These are phyloP conservation scores for Drosophila borborema DNA, from an alignment of 2,888 invertebrate genomes.

Conservation along the genomic window DNA sequence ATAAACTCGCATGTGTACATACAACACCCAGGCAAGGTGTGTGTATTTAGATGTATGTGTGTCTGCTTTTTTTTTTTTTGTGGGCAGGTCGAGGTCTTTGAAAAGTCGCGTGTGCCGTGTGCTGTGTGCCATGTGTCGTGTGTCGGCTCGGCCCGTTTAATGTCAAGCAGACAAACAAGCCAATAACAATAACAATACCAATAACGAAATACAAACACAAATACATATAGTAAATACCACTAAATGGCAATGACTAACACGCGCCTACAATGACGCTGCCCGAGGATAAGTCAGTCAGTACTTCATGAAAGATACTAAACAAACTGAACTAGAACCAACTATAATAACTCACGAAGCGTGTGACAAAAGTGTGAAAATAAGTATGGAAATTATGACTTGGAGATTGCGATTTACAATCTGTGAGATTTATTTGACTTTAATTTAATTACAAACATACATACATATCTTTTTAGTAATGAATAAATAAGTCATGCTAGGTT, in stretches of 20 bases:
- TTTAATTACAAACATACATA: too few relatives aligned
- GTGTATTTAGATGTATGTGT: slow-evolving; percentile 4
- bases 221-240: slow-evolving; percentile 61
- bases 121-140: slow-evolving; percentile 16
- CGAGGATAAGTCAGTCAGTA: slow-evolving; percentile 5
- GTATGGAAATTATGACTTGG: slow-evolving; percentile 7
- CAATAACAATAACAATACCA: slow-evolving; percentile 70
- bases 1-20: background rate
- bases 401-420: slow-evolving; percentile 17
- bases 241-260: slow-evolving; percentile 71
- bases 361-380: slow-evolving; percentile 17
- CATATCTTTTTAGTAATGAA: too few relatives aligned
- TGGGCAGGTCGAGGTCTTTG: slow-evolving; percentile 27
- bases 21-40: slow-evolving; percentile 21
- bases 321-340: background rate
- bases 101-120: slow-evolving; percentile 35
- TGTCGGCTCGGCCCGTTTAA: slow-evolving; percentile 49
- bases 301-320: background rate
- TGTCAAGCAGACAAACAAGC: slow-evolving; percentile 67
- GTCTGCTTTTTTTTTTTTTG: slow-evolving; percentile 6
- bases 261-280: slow-evolving; percentile 48
- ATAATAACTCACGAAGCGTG: background rate
- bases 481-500: too few relatives aligned
- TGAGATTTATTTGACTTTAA: background rate
- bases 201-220: slow-evolving; percentile 60